Base-by-base conservation (phyloP, 2,797 vertebrate species). In the Typhlichthys subterraneus region DNA sequence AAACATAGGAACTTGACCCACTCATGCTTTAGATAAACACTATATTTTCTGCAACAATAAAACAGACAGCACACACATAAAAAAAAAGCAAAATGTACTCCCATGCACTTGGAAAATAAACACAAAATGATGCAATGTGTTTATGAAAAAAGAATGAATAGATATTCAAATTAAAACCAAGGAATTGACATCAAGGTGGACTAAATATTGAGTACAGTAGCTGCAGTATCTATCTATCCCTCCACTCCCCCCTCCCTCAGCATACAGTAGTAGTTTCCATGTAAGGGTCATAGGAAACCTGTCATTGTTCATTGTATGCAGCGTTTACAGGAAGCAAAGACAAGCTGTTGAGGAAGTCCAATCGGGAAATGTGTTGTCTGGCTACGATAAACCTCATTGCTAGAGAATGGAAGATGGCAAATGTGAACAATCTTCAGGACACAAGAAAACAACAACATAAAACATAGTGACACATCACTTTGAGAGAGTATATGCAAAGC, bases 41-140 rank as follows among this genome's bases (percentile, higher is more conserved):
- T 13, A 55, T 57, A 29, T 74, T 65, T 46, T 76, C 66, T 47
- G 57, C 57, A 69, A 64, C 64, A 76, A 58, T 45, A 53, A 76
- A 79, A 68, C 54, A 75, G 72, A 75, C 65, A 59, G 55, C 66
- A 76, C 63, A 69, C 67, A 67, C 55, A 77, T 56, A 31, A 52
- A 62, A 71, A 17, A 29, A 81, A 81, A 77, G 77, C 61, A 53
- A 73, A 73, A 77, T 73, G 65, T 79, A 70, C 71, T 73, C 66
- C 61, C 63, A 91, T 90, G 90, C 90, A 89, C 19, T 31, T 49
- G 76, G 67, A 63, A 61, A 76, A 87, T 79, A 83, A 81, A 85
- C 79, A 85, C 81, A 81, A 65, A 70, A 88, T 88, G 85, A 82
- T 72, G 67, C 55, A 60, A 84, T 83, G 75, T 82, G 77, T 84